Base-by-base conservation (phyloP, 1,140 invertebrate species). In the Brachionus plicatilis region DNA sequence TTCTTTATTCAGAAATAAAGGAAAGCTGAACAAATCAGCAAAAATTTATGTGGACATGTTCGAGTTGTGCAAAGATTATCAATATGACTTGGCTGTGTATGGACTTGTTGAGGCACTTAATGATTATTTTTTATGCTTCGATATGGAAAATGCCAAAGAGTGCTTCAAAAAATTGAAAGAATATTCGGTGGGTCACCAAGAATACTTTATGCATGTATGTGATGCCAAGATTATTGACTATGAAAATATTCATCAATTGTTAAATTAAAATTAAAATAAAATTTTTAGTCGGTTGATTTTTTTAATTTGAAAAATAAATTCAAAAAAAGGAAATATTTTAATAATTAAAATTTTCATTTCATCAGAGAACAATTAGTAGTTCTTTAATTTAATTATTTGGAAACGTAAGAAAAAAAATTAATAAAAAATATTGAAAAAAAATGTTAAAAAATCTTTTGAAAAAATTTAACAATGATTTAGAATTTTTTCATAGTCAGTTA, bases 171-270 rank as follows among this genome's bases (percentile, higher is more conserved):
- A 47, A 47, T 27, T 24, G n/a, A 50, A 76, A 50, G 9, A 47
- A 2, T 76, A 33, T 76, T 47, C 45, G 7, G 9, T 76, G 29
- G 72, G 72, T 33, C 20, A 47, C 41, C 8, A 20, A 12, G 72
- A 76, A n/a, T 76, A 76, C 20, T 76, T 76, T 76, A 8, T 76
- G 72, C 72, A 27, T 27, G 45, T 43, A 76, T 76, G 72, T 8
- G 72, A 76, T 76, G 72, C 72, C 24, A 76, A 76, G 27, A 76
- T 76, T 24, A 76, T 76, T 47, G 72, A 76, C 14, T 76, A 50
- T 29, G 72, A 76, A 76, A 76, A 50, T 27, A 50, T 76, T 27
- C 17, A 72, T 37, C 68, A 72, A 45, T 72, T 72, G 41, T 72
- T 72, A 72, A 56, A 56, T 56, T 56, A 56, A 56, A 56, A 56